phyloP scores from a whole-genome alignment of 2,888 invertebrate genomes.

The Dryocosmus kuriphilus region DNA sequence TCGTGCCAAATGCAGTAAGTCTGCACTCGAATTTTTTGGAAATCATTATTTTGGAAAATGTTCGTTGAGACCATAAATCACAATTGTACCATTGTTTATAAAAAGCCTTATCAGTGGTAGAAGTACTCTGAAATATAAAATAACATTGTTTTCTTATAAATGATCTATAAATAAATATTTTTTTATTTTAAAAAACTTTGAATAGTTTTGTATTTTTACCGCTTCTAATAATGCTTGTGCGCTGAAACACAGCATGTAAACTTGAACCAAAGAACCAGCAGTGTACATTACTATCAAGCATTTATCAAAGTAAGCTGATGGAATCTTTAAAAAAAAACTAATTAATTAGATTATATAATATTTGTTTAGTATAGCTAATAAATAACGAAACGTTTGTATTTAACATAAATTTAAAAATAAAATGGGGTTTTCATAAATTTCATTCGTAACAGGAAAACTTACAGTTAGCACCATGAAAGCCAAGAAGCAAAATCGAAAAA shows the following conservation, averaged over 20 bases:
- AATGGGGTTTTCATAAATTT: no score
- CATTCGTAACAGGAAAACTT: constrained; percentile 31
- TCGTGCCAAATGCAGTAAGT: constrained; percentile 51
- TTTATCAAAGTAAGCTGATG: constrained; percentile 41
- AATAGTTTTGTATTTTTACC: constrained; percentile 51
- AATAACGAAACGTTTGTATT: not conserved
- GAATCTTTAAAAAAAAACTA: not conserved
- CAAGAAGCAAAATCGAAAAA: constrained; percentile 61
- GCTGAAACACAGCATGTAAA: constrained; percentile 62
- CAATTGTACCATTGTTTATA: constrained; percentile 57
- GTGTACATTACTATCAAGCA: constrained; percentile 48
- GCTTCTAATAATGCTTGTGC: constrained; percentile 62
- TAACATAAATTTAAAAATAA: not conserved
- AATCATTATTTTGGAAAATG: constrained; percentile 50
- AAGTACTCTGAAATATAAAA: constrained; percentile 55
- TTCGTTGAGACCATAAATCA: constrained; percentile 40
- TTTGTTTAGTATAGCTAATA: not conserved
- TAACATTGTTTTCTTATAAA: not conserved
- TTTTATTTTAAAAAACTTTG: not conserved
- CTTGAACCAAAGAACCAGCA: constrained; percentile 54
- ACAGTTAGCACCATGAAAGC: constrained; percentile 59
- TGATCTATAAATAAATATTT: no score
- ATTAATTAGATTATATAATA: not conserved
- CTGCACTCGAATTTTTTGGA: constrained; percentile 56
- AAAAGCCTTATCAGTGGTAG: constrained; percentile 56